Conservation (phyloP, 2,888 invertebrate genomes). For the Ceraclea dissimilis region DNA sequence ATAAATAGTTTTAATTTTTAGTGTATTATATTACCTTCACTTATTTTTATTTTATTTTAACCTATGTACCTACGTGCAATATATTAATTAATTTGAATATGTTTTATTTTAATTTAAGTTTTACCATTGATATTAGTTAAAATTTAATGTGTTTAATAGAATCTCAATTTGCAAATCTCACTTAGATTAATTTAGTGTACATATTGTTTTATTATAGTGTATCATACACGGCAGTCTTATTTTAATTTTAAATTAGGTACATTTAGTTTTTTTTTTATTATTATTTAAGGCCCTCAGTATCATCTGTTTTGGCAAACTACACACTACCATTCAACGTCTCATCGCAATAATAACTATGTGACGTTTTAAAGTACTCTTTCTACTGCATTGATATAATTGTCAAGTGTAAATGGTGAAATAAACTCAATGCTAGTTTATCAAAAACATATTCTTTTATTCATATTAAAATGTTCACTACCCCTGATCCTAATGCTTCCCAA, state of each 20-base stretch:
- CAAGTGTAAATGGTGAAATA: slow-evolving; percentile 56
- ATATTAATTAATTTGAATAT: too few relatives aligned
- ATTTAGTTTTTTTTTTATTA: not conserved
- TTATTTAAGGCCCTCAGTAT: slow-evolving; percentile 11
- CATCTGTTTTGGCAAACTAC: slow-evolving; percentile 20
- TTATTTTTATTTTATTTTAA: too few relatives aligned
- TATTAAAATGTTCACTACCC: not conserved
- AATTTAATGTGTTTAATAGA: too few relatives aligned
- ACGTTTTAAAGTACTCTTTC: slow-evolving; percentile 23
- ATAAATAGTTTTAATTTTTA: too few relatives aligned
- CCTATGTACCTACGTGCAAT: too few relatives aligned
- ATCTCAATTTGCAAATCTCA: too few relatives aligned
- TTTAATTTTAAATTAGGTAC: not conserved
- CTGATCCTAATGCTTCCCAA: too few relatives aligned
- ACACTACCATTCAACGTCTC: slow-evolving; percentile 15
- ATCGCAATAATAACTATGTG: slow-evolving; percentile 20
- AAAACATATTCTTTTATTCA: slow-evolving; percentile 29
- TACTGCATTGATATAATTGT: slow-evolving; percentile 38
- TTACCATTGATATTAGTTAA: too few relatives aligned
- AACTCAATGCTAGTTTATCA: slow-evolving; percentile 56
- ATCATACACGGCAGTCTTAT: not conserved
- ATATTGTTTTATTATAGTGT: not conserved
- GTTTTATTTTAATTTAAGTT: too few relatives aligned
- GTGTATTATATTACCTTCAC: too few relatives aligned
- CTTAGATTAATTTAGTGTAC: not conserved